Percentiles rank a stretch among this genome's conserved stretches.
Evolutionary conservation across 1,140 invertebrate genomes (phyloP).

Genomic region (Drosophila orena): DNA sequence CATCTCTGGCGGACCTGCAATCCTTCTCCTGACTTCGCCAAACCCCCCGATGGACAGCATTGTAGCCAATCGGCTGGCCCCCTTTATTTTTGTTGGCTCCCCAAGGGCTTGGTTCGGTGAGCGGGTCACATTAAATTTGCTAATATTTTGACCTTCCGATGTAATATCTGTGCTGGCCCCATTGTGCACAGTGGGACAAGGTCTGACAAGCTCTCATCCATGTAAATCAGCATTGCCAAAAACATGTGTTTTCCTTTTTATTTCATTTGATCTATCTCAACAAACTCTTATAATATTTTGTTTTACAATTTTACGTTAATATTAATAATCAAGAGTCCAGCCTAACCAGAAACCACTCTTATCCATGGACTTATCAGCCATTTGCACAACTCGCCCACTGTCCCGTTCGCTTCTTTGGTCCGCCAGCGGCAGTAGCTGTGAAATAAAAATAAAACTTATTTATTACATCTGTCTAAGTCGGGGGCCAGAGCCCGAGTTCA

Average conservation of each 20-base stretch:
- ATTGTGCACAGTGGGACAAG: conserved; percentile 51
- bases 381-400: conserved; percentile 43
- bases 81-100: conserved; percentile 1
- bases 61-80: conserved; percentile 14
- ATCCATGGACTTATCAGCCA: conserved; percentile 3
- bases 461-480: conserved; percentile 46
- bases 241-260: background rate
- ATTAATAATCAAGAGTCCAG: background rate
- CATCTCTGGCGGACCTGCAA: conserved; percentile 3
- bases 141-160: conserved; percentile 78
- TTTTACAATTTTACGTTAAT: too few species aligned
- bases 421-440: conserved; percentile 58
- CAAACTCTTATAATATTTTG: too few species aligned
- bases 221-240: too few species aligned
- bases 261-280: too few species aligned
- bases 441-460: conserved; percentile 66
- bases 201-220: too few species aligned
- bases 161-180: conserved; percentile 55
- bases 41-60: background rate
- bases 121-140: conserved; percentile 76
- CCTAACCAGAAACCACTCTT: background rate
- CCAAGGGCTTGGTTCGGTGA: conserved; percentile 17
- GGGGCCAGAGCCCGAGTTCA: conserved; percentile 17
- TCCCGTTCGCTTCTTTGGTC: conserved; percentile 21
- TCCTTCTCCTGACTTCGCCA: background rate